A percentile compares a stretch with the other conserved stretches of the same genome.
These are phyloP conservation scores for Pardosa pseudoannulata DNA, from an alignment of 2,888 invertebrate genomes.

Conservation along the genomic window DNA sequence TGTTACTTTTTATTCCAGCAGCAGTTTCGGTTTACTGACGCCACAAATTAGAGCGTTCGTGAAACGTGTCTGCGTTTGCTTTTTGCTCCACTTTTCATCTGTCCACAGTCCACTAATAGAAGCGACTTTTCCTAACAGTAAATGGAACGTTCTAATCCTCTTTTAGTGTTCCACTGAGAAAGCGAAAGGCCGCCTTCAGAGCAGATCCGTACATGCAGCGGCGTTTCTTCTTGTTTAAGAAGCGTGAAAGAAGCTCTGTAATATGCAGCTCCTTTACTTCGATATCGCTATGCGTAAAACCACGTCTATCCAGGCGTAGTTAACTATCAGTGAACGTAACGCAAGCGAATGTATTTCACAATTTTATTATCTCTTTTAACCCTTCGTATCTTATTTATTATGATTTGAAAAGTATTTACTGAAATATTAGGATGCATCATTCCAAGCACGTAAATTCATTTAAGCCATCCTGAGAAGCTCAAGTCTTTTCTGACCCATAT, in stretches of 20 bases:
- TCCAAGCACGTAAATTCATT: no score
- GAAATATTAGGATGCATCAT: no score
- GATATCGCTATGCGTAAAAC: no score
- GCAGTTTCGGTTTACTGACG: constrained; percentile 1
- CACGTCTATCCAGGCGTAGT: no score
- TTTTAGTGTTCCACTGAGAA: background rate
- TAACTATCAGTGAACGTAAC: no score
- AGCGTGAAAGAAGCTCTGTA: background rate
- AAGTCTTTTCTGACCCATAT: no score
- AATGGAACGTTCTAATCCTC: background rate
- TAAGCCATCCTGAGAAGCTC: no score
- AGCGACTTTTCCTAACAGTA: background rate
- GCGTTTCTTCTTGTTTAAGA: background rate
- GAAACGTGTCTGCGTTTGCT: background rate
- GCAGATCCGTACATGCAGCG: background rate
- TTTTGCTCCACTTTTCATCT: background rate
- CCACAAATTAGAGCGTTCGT: background rate
- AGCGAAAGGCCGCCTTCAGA: background rate
- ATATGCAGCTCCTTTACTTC: background rate
- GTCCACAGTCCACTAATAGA: background rate
- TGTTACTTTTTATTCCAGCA: background rate
- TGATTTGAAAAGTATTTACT: no score
- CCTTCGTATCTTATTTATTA: no score
- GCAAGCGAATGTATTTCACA: no score
- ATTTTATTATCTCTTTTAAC: no score